These are phyloP conservation scores for Drosophila mimica DNA, from an alignment of 2,888 invertebrate genomes.

Conservation along the genomic window DNA sequence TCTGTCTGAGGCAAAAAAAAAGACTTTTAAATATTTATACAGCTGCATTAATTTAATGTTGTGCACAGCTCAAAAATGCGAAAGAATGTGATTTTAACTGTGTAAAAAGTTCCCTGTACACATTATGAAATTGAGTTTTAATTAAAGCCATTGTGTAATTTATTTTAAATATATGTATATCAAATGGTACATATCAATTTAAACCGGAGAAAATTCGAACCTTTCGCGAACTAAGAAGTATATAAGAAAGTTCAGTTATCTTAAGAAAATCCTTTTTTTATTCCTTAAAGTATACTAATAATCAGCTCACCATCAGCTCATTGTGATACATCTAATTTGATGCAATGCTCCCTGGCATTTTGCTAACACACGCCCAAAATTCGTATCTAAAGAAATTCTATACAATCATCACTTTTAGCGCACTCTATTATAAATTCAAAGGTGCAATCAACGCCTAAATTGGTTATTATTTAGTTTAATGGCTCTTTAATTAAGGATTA, in stretches of 20 bases:
- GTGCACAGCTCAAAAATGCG: background rate
- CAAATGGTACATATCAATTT: background rate
- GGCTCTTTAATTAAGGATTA: constrained; percentile 6
- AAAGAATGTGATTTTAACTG: too few relatives aligned
- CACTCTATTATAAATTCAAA: background rate
- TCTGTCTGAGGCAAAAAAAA: background rate
- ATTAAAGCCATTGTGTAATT: background rate
- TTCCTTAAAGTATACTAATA: background rate
- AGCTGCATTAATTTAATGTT: background rate
- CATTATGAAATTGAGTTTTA: background rate
- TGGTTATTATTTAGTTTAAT: background rate
- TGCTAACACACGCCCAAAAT: too few relatives aligned
- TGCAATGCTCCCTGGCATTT: background rate
- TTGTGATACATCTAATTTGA: background rate
- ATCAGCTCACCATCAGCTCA: background rate
- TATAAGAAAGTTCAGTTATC: background rate
- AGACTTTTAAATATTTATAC: background rate
- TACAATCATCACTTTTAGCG: background rate
- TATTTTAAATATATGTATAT: background rate
- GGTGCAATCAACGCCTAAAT: background rate
- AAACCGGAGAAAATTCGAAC: background rate
- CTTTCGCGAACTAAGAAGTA: background rate
- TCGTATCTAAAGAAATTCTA: background rate
- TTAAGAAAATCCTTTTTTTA: background rate
- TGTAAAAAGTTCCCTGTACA: background rate